Percentiles rank a stretch among this genome's conserved stretches.
phyloP scores from a whole-genome alignment of 2,113 vertebrate species.

The Mesocricetus auratus region DNA sequence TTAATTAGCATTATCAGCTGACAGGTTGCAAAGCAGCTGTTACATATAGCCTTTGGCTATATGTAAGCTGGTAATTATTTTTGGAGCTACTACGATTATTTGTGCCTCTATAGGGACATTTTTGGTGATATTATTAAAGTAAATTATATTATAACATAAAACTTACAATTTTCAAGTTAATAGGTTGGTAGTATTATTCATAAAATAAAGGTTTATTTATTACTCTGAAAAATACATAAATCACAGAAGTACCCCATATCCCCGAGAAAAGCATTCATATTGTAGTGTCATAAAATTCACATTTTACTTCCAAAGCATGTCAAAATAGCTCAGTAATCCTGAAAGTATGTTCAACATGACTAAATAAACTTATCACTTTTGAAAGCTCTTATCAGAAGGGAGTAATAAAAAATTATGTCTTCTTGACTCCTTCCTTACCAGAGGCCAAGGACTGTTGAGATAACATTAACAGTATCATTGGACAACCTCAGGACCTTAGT shows the following conservation, averaged over 20 bases:
- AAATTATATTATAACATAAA: neutral
- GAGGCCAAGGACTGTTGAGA: neutral
- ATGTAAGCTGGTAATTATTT: neutral
- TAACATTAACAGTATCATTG: neutral
- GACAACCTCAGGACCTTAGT: neutral
- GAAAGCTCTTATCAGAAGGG: neutral
- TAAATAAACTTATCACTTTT: constrained; percentile 3
- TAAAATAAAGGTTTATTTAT: neutral
- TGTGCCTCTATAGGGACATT: neutral
- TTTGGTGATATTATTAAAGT: neutral
- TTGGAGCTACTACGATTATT: neutral
- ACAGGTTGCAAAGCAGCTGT: neutral
- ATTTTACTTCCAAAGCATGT: neutral
- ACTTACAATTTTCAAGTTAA: neutral
- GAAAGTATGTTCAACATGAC: neutral
- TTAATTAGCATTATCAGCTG: neutral
- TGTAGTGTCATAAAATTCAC: constrained; percentile 20
- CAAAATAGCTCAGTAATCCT: constrained; percentile 7
- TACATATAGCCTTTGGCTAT: neutral
- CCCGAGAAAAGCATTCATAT: neutral
- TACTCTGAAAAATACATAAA: neutral
- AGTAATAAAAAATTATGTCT: neutral
- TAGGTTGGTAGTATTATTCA: neutral
- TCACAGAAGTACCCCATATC: neutral
- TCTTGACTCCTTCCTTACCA: neutral